Percentiles rank a stretch among this genome's conserved stretches.
These are phyloP conservation scores for Antigone vipio DNA, from an alignment of 2,113 vertebrate genomes.

Conservation along the genomic window DNA sequence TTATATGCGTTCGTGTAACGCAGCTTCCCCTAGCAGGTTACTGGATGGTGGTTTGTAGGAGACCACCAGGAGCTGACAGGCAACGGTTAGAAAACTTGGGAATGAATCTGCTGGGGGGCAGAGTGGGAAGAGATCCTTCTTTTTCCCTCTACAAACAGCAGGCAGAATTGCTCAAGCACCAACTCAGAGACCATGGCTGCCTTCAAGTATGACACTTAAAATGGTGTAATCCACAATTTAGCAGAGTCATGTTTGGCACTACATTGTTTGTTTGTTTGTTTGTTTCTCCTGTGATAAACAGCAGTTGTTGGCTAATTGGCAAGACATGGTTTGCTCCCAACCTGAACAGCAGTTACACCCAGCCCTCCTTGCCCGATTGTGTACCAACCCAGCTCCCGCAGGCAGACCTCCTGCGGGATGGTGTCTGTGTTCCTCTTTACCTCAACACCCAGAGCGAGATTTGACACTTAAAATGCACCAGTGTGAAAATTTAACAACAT, in stretches of 20 bases:
- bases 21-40: not conserved
- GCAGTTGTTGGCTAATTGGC: not conserved
- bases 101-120: not conserved
- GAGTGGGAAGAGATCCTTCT: not conserved
- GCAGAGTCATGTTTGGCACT: not conserved
- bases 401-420: not conserved
- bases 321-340: not conserved
- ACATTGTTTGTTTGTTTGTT: not conserved
- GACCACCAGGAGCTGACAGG: not conserved
- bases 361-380: not conserved
- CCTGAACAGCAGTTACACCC: not conserved
- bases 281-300: not conserved
- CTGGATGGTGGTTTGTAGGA: not conserved
- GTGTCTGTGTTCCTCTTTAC: not conserved
- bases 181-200: fast-evolving
- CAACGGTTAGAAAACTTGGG: not conserved
- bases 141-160: not conserved
- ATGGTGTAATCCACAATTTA: not conserved
- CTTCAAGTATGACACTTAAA: not conserved
- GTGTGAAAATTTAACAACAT: not conserved
- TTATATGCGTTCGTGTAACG: not conserved
- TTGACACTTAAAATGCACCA: not conserved
- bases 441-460: not conserved
- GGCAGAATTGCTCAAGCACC: not conserved
- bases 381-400: not conserved